Percentiles rank a stretch among this genome's conserved stretches.
phyloP scores from a whole-genome alignment of 2,888 invertebrate species.

The Nephrotoma flavescens region DNA sequence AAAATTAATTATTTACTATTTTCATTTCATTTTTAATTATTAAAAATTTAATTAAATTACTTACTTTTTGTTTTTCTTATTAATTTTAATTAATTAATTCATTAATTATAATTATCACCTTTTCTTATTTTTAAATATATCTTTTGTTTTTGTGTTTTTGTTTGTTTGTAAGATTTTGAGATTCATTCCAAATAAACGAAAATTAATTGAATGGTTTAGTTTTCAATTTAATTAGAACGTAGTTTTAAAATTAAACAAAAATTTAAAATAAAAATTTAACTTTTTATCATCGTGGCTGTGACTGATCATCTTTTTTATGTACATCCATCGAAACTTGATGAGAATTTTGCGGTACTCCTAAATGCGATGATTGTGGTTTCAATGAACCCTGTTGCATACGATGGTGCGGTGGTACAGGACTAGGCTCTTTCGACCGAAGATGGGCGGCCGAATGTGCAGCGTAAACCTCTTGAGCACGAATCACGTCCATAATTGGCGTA shows the following conservation, averaged over 20 bases:
- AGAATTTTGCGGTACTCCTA: slow-evolving; percentile 9
- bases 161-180: background rate
- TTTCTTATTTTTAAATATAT: background rate
- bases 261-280: slow-evolving; percentile 8
- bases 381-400: slow-evolving; percentile 21
- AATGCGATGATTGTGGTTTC: slow-evolving; percentile 11
- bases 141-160: background rate
- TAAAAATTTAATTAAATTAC: background rate
- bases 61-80: background rate
- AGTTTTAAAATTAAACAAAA: slow-evolving; percentile 6
- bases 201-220: background rate
- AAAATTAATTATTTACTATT: background rate
- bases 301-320: slow-evolving; percentile 21
- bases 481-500: slow-evolving; percentile 65
- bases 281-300: slow-evolving; percentile 20
- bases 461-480: slow-evolving; percentile 63
- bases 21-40: background rate
- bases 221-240: slow-evolving; percentile 1
- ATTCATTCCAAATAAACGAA: background rate
- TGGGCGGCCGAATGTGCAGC: slow-evolving; percentile 34
- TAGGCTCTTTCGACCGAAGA: slow-evolving; percentile 30
- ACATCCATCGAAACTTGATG: slow-evolving; percentile 17
- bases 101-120: slow-evolving; percentile 2
- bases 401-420: slow-evolving; percentile 31
- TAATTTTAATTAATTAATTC: background rate